These are phyloP conservation scores for Furcifer pardalis DNA, from an alignment of 2,797 vertebrate species.

Conservation along the genomic window DNA sequence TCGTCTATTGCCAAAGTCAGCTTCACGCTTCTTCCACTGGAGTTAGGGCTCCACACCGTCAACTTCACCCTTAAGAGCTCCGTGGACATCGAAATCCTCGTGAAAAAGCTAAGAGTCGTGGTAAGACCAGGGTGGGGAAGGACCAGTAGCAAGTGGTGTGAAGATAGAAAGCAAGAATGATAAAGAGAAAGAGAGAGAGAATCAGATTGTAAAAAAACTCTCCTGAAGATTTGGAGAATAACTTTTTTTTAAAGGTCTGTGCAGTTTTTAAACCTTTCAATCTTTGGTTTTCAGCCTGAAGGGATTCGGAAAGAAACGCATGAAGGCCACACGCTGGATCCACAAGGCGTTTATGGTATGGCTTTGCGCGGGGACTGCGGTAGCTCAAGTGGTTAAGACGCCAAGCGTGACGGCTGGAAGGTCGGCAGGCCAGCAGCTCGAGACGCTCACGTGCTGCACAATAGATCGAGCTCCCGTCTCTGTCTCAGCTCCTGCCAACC, in stretches of 20 bases:
- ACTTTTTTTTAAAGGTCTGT: conserved; percentile 9
- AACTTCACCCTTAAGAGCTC: conserved; percentile 80
- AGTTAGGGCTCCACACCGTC: conserved; percentile 83
- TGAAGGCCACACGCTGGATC: conserved; percentile 84
- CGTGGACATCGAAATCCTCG: conserved; percentile 69
- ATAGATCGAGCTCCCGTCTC: no score
- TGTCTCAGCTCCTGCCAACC: no score
- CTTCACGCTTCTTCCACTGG: conserved; percentile 86
- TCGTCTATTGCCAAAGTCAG: conserved; percentile 65
- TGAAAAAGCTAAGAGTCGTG: conserved; percentile 87
- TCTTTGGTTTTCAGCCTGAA: conserved; percentile 84
- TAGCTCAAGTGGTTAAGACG: no score
- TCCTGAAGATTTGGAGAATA: no score
- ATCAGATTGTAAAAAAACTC: no score
- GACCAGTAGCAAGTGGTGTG: no score
- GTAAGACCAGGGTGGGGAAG: no score
- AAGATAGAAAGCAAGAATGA: not conserved
- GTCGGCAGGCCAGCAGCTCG: no score
- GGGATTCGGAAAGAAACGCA: conserved; percentile 81
- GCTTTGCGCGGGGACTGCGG: no score
- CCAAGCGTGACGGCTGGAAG: no score
- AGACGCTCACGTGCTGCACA: no score
- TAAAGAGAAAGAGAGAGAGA: no score
- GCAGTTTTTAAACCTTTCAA: not conserved
- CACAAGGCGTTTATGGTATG: conserved; percentile 87